Percentiles rank a stretch among this genome's conserved stretches.
Conservation (phyloP, 2,888 invertebrate genomes). For the Crocallis elinguaria region DNA sequence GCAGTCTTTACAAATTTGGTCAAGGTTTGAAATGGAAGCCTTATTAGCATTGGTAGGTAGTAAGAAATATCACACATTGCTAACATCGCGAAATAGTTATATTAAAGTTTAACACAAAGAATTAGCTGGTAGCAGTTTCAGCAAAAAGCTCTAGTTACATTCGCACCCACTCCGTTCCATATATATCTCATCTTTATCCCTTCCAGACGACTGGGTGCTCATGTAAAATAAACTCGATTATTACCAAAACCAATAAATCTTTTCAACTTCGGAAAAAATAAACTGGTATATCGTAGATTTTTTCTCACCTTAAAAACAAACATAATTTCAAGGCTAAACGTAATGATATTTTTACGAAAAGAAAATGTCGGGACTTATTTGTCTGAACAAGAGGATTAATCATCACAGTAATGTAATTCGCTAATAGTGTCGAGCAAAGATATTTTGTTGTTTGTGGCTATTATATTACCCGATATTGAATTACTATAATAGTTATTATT, state of each 20-base stretch:
- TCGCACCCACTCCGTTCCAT: background rate
- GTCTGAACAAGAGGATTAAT: conserved; percentile 18
- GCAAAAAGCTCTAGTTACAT: background rate
- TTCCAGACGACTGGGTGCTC: conserved; percentile 3
- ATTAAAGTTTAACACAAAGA: too few relatives aligned
- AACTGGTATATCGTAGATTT: conserved; percentile 1
- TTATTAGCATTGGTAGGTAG: too few relatives aligned
- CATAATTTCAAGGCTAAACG: background rate
- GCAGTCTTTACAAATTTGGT: too few relatives aligned
- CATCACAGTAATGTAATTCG: conserved; percentile 17
- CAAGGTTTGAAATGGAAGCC: too few relatives aligned
- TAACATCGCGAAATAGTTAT: too few relatives aligned
- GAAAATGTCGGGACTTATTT: background rate
- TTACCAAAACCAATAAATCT: conserved; percentile 10
- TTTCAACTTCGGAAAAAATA: background rate
- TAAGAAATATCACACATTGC: too few relatives aligned
- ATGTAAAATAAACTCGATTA: conserved; percentile 2
- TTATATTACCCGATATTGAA: background rate
- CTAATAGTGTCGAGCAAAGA: conserved; percentile 14
- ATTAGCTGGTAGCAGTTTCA: too few relatives aligned
- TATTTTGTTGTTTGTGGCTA: conserved; percentile 18
- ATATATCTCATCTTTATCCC: conserved; percentile 9
- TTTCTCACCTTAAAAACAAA: background rate
- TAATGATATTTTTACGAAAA: conserved; percentile 1
- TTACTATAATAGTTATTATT: too few relatives aligned